Evolutionary conservation across 2,888 invertebrate species (phyloP).

Genomic region (Agrenia bidenticulata): DNA sequence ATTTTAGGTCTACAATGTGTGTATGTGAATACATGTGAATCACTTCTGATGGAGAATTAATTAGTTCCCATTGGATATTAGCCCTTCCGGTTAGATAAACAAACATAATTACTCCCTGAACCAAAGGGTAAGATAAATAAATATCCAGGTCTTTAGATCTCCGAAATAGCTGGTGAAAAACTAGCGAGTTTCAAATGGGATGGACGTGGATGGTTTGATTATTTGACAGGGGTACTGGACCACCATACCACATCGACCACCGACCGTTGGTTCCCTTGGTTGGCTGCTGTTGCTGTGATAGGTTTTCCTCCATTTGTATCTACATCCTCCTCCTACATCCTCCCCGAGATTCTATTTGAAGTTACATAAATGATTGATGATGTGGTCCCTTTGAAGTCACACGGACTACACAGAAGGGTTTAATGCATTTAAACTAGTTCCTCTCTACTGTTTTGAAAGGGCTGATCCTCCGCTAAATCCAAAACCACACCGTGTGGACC

Average conservation of each 20-base stretch:
- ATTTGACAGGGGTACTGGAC: neutral
- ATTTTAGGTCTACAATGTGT: no score
- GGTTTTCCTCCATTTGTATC: no score
- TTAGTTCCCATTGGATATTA: slow-evolving; percentile 7
- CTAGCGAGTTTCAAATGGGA: neutral
- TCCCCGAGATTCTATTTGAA: slow-evolving; percentile 9
- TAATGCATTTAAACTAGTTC: slow-evolving; percentile 25
- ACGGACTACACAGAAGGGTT: slow-evolving; percentile 15
- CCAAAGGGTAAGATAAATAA: neutral
- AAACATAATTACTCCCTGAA: slow-evolving; percentile 18
- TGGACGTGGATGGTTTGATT: slow-evolving; percentile 1
- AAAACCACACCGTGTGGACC: slow-evolving; percentile 11
- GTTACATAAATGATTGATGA: slow-evolving; percentile 44
- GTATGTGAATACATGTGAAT: no score
- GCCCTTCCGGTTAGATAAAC: slow-evolving; percentile 27
- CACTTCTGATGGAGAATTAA: slow-evolving; percentile 12
- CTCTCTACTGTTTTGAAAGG: neutral
- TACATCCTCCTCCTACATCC: no score
- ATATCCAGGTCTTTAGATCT: neutral
- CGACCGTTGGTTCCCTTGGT: neutral
- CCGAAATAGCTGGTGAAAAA: neutral
- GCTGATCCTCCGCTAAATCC: neutral
- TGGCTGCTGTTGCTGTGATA: neutral
- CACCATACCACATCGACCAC: neutral
- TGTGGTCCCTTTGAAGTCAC: slow-evolving; percentile 40